Conservation (phyloP, 2,113 vertebrate genomes). For the Atractosteus spatula region DNA sequence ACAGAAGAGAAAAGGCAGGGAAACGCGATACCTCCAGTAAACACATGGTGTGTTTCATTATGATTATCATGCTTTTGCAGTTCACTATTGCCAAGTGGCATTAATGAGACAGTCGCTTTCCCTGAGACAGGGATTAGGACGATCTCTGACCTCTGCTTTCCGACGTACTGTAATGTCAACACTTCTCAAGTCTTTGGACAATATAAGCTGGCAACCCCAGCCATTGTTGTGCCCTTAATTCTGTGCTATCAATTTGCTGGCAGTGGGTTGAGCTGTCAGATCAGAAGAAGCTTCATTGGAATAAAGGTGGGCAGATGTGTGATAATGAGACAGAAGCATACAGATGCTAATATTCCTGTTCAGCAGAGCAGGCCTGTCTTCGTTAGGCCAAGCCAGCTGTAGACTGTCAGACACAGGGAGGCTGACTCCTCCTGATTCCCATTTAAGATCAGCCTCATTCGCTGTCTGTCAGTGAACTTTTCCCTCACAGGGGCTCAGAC, state of each 20-base stretch:
- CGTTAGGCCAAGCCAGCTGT: constrained; percentile 91
- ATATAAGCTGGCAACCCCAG: constrained; percentile 64
- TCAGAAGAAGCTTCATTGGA: constrained; percentile 77
- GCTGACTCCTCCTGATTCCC: constrained; percentile 79
- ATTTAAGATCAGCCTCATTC: constrained; percentile 80
- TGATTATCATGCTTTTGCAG: constrained; percentile 56
- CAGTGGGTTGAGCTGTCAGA: constrained; percentile 88
- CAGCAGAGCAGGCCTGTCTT: constrained; percentile 75
- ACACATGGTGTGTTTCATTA: constrained; percentile 50
- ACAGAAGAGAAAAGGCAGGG: not conserved
- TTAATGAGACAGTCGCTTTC: constrained; percentile 72
- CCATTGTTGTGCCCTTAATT: constrained; percentile 62
- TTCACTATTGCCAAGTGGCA: constrained; percentile 60
- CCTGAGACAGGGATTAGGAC: constrained; percentile 61
- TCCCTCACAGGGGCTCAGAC: constrained; percentile 77
- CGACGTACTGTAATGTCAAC: constrained; percentile 61
- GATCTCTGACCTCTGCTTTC: constrained; percentile 72
- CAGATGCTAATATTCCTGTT: constrained; percentile 92
- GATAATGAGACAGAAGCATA: constrained; percentile 98
- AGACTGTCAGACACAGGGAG: constrained; percentile 80
- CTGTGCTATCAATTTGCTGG: constrained; percentile 69
- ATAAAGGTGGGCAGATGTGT: constrained; percentile 97
- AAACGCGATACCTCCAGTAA: constrained; percentile 14
- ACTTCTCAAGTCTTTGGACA: constrained; percentile 68
- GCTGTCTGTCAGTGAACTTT: constrained; percentile 85